Conservation (phyloP, 2,888 invertebrate genomes). For the Diogma glabrata region DNA sequence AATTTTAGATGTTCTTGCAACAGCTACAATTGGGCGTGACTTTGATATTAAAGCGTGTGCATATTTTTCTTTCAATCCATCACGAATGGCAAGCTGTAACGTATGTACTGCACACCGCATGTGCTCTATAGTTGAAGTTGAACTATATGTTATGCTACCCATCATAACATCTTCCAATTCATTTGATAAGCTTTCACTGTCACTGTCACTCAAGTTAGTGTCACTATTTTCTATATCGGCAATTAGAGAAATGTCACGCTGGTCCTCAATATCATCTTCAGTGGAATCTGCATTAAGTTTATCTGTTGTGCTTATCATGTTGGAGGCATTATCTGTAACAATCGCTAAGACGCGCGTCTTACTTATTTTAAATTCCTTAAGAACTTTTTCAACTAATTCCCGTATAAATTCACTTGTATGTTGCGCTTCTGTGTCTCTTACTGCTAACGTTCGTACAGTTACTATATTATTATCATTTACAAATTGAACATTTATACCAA, state of each 20-base stretch:
- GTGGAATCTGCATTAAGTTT: not conserved
- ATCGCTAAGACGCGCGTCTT: not conserved
- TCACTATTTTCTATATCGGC: too few species aligned
- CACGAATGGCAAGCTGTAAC: constrained; percentile 3
- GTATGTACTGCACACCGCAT: constrained; percentile 6
- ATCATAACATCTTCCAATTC: too few species aligned
- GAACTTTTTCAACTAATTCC: constrained; percentile 1
- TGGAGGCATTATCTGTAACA: constrained; percentile 1
- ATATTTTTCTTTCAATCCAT: constrained; percentile 5
- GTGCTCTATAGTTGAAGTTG: too few species aligned
- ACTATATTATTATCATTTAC: constrained; percentile 2
- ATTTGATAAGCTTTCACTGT: too few species aligned
- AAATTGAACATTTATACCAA: constrained; percentile 1
- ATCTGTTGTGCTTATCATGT: not conserved
- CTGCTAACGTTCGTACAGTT: not conserved
- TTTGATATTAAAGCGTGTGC: too few species aligned
- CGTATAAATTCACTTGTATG: constrained; percentile 2
- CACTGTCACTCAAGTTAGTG: too few species aligned
- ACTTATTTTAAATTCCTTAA: constrained; percentile 1
- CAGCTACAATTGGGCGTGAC: too few species aligned
- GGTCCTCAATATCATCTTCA: not conserved
- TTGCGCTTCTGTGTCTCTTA: constrained; percentile 4
- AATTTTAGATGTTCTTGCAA: too few species aligned
- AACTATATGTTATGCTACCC: too few species aligned
- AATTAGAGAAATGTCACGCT: not conserved